Evolutionary conservation across 2,113 vertebrate genomes (phyloP).

Genomic region (Lepisosteus oculatus): DNA sequence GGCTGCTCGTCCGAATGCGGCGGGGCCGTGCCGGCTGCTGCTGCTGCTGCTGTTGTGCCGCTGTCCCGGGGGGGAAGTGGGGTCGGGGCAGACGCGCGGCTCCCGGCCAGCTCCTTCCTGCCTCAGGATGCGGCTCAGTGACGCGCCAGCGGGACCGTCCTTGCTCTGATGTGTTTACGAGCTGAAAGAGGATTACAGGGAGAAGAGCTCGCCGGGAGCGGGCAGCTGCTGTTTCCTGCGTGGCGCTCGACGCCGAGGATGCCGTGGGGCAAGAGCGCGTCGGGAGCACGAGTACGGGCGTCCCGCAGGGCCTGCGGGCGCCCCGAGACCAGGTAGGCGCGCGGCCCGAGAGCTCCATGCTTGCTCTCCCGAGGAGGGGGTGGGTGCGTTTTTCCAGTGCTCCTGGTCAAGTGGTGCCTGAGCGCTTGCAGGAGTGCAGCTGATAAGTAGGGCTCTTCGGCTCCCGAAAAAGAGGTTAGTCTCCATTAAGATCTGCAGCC

Average conservation of each 20-base stretch:
- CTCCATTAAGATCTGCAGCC: no score
- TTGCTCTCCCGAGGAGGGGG: neutral
- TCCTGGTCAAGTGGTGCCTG: neutral
- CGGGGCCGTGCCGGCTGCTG: conserved; percentile 21
- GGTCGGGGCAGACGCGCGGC: neutral
- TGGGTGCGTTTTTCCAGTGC: neutral
- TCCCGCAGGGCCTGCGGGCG: conserved; percentile 39
- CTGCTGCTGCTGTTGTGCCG: conserved; percentile 6
- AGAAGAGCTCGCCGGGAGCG: conserved; percentile 55
- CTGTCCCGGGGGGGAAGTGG: neutral
- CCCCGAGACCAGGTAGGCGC: conserved; percentile 59
- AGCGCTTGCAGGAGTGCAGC: neutral
- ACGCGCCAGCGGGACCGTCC: conserved; percentile 47
- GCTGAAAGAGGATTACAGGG: conserved; percentile 51
- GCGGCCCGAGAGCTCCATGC: neutral
- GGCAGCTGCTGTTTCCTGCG: conserved; percentile 64
- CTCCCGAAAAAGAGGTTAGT: no score
- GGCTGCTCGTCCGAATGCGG: no score
- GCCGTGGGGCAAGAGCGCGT: conserved; percentile 58
- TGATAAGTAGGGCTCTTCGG: neutral
- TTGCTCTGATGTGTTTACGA: conserved; percentile 56
- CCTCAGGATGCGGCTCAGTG: conserved; percentile 54
- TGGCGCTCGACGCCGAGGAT: conserved; percentile 48
- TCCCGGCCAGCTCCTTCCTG: conserved; percentile 50
- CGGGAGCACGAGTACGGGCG: conserved; percentile 41